Base-by-base conservation (phyloP, 1,140 invertebrate species). In the Akabosia matsudoensis region DNA sequence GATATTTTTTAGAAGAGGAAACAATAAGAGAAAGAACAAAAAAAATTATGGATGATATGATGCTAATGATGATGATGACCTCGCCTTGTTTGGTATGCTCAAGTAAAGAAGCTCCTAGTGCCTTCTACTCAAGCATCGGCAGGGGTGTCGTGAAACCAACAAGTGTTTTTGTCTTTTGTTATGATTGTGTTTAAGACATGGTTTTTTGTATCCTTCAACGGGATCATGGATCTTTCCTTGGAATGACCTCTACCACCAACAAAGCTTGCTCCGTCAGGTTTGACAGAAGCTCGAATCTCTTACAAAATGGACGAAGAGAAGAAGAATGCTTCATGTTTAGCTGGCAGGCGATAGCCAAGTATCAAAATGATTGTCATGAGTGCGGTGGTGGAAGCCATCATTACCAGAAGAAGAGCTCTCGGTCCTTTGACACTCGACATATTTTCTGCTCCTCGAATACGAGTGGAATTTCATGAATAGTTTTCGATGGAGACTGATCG, bases 151-250 rank as follows among this genome's bases (percentile, higher is more conserved):
- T n/a, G 37, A 10, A 45, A 45, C 7, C 7, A 45, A 45, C 18
- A 18, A 45, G 37, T 18, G 37, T 45, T 45, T 45, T 45, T 45
- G 7, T 45, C 37, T 45, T 7, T 45, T 45, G n/a, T 45, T 10
- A 45, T 45, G 37, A 45, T 45, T 45, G 7, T 45, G 37, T 45
- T 45, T 7, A 18, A 10, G 37, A 10, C 18, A 45, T 45, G 7
- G 7, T 45, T 45, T 18, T 45, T 18, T 45, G 37, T 45, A 45
- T 45, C 54, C 54, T 61, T 61, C 54, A 61, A 61, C 54, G 54
- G 54, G 54, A 61, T 61, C 54, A 61, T 61, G 54, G 54, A 61
- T 61, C 54, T 61, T 61, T 61, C 54, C 54, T 61, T 61, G 54
- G 54, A 61, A 24, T 61, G 54, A 61, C 54, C 54, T 61, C 54